Evolutionary conservation across 2,888 invertebrate genomes (phyloP).

Genomic region (Nebria brevicollis): DNA sequence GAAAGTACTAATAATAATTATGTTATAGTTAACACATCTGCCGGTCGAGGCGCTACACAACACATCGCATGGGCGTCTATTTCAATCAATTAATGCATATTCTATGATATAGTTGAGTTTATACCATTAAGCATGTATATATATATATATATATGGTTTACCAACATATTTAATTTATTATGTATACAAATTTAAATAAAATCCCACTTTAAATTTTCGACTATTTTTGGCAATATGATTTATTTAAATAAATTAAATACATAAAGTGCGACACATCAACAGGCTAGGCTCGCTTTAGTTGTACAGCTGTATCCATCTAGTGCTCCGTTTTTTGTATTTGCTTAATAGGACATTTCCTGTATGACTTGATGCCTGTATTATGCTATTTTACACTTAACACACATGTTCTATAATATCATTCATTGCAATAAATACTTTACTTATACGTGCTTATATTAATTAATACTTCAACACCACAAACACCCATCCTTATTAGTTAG

Average conservation of each 20-base stretch:
- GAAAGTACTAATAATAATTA: conserved; percentile 45
- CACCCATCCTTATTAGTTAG: background rate
- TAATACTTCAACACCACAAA: background rate
- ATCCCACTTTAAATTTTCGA: no score
- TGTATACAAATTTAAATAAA: no score
- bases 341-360: conserved; percentile 45
- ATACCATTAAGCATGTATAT: background rate
- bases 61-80: conserved; percentile 48
- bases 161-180: no score
- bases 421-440: conserved; percentile 44
- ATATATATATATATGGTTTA: background rate
- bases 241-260: no score
- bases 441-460: conserved; percentile 2
- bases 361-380: conserved; percentile 45
- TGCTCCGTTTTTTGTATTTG: conserved; percentile 30
- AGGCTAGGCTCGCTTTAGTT: background rate
- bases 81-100: conserved; percentile 56
- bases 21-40: conserved; percentile 43
- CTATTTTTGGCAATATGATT: no score
- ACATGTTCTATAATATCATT: conserved; percentile 44
- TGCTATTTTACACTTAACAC: conserved; percentile 47
- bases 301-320: background rate
- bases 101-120: conserved; percentile 48
- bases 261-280: no score
- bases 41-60: conserved; percentile 37